Evolutionary conservation across 2,888 invertebrate species (phyloP).

Genomic region (Eubasilissa splendida): DNA sequence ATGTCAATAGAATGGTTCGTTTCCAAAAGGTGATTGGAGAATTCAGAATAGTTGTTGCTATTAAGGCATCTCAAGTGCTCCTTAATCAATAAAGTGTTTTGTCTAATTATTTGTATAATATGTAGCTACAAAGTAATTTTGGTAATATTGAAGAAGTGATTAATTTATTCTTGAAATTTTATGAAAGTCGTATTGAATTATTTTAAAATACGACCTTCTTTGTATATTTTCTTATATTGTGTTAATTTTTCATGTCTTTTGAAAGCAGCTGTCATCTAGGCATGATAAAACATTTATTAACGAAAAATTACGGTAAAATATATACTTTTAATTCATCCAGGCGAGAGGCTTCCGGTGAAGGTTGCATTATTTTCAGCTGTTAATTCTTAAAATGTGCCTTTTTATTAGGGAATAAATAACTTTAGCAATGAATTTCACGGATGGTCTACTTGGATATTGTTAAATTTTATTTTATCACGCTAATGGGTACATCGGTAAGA

Average conservation of each 20-base stretch:
- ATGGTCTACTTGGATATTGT: not conserved
- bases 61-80: no score
- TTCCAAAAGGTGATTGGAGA: no score
- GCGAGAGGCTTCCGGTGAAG: conserved; percentile 21
- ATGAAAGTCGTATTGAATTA: no score
- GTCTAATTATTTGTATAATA: no score
- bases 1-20: no score
- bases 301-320: conserved; percentile 14
- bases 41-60: no score
- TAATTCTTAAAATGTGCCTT: conserved; percentile 14
- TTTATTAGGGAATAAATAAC: conserved; percentile 18
- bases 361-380: conserved; percentile 21
- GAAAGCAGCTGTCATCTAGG: not conserved
- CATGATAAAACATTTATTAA: conserved; percentile 15
- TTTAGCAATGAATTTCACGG: not conserved
- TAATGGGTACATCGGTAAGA: not conserved
- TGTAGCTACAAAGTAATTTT: no score
- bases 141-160: no score
- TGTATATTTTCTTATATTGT: no score
- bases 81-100: no score
- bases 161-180: no score
- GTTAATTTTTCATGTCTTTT: not conserved
- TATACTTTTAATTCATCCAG: conserved; percentile 23
- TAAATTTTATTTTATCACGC: not conserved
- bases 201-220: no score